Evolutionary conservation across 2,113 vertebrate genomes (phyloP).

Genomic region (Tetrax tetrax): DNA sequence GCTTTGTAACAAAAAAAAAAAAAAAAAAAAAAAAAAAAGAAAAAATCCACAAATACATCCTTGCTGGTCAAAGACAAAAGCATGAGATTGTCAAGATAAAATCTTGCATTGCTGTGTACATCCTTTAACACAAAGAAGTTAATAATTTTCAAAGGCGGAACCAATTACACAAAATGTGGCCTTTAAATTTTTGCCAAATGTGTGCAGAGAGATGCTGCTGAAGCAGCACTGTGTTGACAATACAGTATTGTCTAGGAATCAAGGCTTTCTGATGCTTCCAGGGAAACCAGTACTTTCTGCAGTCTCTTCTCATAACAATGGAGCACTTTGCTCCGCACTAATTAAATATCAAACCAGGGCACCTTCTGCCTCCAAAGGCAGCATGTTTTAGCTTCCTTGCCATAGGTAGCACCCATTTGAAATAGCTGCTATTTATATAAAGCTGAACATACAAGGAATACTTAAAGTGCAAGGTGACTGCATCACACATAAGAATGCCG

Average conservation of each 20-base stretch:
- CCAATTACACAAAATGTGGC: conserved; percentile 65
- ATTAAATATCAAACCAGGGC: conserved; percentile 62
- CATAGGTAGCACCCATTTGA: conserved; percentile 25
- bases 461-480: conserved; percentile 28
- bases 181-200: conserved; percentile 73
- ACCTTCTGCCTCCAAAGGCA: conserved; percentile 56
- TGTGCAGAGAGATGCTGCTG: conserved; percentile 70
- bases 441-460: conserved; percentile 40
- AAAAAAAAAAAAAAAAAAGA: not conserved
- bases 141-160: conserved; percentile 61
- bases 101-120: conserved; percentile 46
- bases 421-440: conserved; percentile 63
- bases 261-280: conserved; percentile 51
- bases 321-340: conserved; percentile 50
- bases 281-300: conserved; percentile 45
- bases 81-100: conserved; percentile 49
- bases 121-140: conserved; percentile 65
- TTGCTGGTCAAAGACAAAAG: conserved; percentile 54
- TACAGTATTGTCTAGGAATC: conserved; percentile 67
- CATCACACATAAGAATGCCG: not conserved
- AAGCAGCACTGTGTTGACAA: conserved; percentile 64
- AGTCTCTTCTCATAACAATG: conserved; percentile 27
- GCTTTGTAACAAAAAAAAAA: not conserved
- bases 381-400: conserved; percentile 34
- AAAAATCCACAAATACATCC: conserved; percentile 23